Evolutionary conservation across 2,113 vertebrate species (phyloP).

Genomic region (Strix aluco): DNA sequence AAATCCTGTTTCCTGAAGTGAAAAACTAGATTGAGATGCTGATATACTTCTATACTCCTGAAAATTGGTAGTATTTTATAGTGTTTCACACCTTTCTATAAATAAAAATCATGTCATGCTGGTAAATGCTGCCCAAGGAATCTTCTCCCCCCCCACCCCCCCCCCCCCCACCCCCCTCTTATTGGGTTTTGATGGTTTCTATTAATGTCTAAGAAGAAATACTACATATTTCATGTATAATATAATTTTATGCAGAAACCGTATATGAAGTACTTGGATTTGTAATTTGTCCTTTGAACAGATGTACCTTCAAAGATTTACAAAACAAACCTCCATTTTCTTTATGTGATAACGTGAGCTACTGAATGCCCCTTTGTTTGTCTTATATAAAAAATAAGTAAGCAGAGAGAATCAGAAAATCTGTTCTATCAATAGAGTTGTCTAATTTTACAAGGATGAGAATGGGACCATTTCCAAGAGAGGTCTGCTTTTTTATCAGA

Average conservation of each 20-base stretch:
- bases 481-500: neutral
- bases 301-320: neutral
- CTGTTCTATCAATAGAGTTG: neutral
- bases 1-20: neutral
- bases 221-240: neutral
- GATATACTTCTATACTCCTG: neutral
- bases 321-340: fast-evolving
- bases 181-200: neutral
- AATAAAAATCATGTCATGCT: neutral
- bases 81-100: neutral
- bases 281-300: neutral
- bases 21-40: neutral
- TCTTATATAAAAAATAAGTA: neutral
- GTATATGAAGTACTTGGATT: neutral
- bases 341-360: neutral
- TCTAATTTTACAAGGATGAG: neutral
- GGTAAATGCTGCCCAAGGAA: neutral
- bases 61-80: neutral
- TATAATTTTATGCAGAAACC: neutral
- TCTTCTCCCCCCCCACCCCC: too few relatives aligned
- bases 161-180: fast-evolving
- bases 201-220: neutral
- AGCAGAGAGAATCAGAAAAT: neutral
- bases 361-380: neutral
- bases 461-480: neutral